Percentiles rank a stretch among this genome's conserved stretches.
These are phyloP conservation scores for Neoseiulus cucumeris DNA, from an alignment of 1,140 invertebrate species.

Conservation along the genomic window DNA sequence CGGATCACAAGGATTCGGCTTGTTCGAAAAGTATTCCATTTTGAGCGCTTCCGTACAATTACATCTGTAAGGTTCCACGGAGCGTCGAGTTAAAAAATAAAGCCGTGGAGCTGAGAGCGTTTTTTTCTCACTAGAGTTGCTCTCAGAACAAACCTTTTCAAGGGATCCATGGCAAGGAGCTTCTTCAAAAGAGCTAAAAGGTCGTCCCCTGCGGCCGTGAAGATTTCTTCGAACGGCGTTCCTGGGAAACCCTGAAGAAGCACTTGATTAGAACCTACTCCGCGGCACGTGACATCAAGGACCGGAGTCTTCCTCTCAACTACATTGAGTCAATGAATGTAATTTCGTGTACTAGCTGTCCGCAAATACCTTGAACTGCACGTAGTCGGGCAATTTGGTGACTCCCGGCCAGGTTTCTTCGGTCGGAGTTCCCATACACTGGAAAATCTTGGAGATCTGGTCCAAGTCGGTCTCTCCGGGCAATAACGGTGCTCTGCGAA, in stretches of 20 bases:
- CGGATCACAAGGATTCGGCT: conserved; percentile 64
- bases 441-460: conserved; percentile 84
- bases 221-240: conserved; percentile 70
- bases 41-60: conserved; percentile 27
- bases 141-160: conserved; percentile 47
- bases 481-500: conserved; percentile 56
- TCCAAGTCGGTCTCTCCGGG: conserved; percentile 92
- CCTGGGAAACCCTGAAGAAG: conserved; percentile 36
- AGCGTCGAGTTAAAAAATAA: background rate
- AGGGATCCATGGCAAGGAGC: conserved; percentile 63
- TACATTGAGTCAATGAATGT: background rate
- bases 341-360: background rate
- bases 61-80: background rate
- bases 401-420: conserved; percentile 81
- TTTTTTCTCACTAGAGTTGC: background rate
- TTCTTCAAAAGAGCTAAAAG: conserved; percentile 59
- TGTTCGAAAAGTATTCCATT: conserved; percentile 44
- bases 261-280: background rate
- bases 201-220: conserved; percentile 84
- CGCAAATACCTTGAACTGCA: conserved; percentile 56
- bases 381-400: conserved; percentile 65
- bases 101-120: background rate
- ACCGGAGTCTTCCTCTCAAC: no score
- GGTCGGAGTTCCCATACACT: conserved; percentile 69
- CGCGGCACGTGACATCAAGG: no score